Conservation (phyloP, 2,113 vertebrate species). For the Aplodontia rufa region DNA sequence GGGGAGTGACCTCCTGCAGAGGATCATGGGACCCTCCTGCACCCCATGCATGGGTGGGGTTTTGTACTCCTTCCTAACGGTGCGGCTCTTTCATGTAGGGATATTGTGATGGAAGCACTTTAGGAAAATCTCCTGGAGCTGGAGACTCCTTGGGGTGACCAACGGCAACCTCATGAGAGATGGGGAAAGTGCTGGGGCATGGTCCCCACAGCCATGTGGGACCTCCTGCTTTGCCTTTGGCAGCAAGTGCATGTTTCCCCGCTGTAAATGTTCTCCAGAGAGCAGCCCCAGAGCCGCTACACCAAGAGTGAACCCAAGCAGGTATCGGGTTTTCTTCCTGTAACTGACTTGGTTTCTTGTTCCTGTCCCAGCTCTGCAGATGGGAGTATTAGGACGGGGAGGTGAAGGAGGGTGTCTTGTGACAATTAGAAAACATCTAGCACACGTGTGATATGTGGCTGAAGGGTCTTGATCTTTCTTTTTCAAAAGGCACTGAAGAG, state of each 20-base stretch:
- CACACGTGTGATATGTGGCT: too few relatives aligned
- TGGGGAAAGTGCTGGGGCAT: rapidly evolving
- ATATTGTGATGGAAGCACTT: rapidly evolving
- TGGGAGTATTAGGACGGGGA: neutral
- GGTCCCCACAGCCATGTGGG: rapidly evolving
- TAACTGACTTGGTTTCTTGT: rapidly evolving
- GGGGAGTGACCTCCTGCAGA: neutral
- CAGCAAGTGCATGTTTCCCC: rapidly evolving
- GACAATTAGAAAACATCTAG: too few relatives aligned
- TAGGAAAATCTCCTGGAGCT: neutral
- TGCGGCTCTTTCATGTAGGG: too few relatives aligned
- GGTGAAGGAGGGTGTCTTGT: neutral
- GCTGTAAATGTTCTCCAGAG: rapidly evolving
- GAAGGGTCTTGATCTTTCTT: neutral
- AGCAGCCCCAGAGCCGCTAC: neutral
- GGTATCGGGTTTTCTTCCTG: neutral
- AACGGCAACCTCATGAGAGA: rapidly evolving
- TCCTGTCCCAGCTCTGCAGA: neutral
- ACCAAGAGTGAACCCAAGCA: too few relatives aligned
- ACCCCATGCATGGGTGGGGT: too few relatives aligned
- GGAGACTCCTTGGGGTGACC: rapidly evolving
- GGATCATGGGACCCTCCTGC: rapidly evolving
- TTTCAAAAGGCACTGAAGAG: neutral
- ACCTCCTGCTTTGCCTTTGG: rapidly evolving
- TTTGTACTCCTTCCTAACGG: too few relatives aligned